A percentile compares a stretch with the other conserved stretches of the same genome.
Evolutionary conservation across 1,140 invertebrate species (phyloP).

Genomic region (Contarinia nasturtii): DNA sequence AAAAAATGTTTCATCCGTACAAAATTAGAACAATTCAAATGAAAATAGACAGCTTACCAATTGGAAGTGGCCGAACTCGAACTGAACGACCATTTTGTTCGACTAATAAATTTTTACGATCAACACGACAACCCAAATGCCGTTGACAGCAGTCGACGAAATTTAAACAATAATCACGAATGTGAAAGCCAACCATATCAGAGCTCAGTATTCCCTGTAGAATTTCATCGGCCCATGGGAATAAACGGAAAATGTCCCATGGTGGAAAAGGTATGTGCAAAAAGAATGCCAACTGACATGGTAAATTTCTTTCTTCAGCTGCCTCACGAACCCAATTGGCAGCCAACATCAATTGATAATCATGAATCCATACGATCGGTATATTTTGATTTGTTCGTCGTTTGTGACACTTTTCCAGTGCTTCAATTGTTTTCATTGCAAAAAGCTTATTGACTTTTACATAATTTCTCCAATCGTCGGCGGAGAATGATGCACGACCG

Average conservation of each 20-base stretch:
- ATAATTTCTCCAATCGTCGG: conserved; percentile 68
- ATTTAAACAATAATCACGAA: conserved; percentile 77
- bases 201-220: conserved; percentile 77
- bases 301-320: conserved; percentile 57
- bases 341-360: conserved; percentile 79
- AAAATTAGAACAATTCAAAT: too few species aligned
- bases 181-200: conserved; percentile 83
- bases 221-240: conserved; percentile 81
- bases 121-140: conserved; percentile 68
- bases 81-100: conserved; percentile 73
- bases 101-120: conserved; percentile 67
- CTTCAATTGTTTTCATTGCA: conserved; percentile 55
- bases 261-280: conserved; percentile 83
- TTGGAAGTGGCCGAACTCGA: conserved; percentile 60
- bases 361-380: conserved; percentile 77
- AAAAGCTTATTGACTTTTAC: conserved; percentile 64
- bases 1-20: too few species aligned
- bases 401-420: conserved; percentile 40
- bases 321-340: conserved; percentile 73
- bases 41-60: too few species aligned
- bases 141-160: conserved; percentile 83
- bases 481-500: conserved; percentile 45
- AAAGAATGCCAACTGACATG: conserved; percentile 72
- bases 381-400: conserved; percentile 33
- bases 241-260: conserved; percentile 77